These are phyloP conservation scores for Cynocephalus volans DNA, from an alignment of 2,113 vertebrate genomes.

Conservation along the genomic window DNA sequence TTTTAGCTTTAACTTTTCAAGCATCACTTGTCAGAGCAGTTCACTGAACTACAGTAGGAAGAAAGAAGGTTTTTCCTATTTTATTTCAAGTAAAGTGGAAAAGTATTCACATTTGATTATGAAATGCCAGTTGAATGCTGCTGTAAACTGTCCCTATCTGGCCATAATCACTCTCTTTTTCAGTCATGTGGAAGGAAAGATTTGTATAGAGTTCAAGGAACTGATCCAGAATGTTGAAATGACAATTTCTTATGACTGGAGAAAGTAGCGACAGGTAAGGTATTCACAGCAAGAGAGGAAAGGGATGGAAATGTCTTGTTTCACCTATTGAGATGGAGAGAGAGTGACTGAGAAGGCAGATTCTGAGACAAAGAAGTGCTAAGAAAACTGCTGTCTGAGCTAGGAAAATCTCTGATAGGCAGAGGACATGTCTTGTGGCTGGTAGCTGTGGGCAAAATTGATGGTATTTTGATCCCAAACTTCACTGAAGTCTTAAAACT, in stretches of 20 bases:
- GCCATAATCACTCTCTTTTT: background rate
- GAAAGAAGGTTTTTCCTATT: background rate
- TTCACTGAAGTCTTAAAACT: background rate
- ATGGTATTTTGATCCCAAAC: constrained; percentile 46
- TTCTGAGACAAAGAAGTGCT: background rate
- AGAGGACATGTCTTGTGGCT: background rate
- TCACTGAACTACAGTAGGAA: background rate
- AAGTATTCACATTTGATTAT: background rate
- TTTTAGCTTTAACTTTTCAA: background rate
- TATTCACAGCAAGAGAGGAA: background rate
- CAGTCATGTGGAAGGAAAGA: background rate
- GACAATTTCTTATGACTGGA: background rate
- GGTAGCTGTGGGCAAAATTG: constrained; percentile 31
- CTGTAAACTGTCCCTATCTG: background rate
- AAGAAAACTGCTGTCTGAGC: background rate
- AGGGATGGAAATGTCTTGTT: constrained; percentile 4
- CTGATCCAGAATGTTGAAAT: background rate
- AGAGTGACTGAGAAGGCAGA: constrained; percentile 4
- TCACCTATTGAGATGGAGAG: constrained; percentile 2
- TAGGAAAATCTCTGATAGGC: constrained; percentile 37
- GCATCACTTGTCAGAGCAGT: background rate
- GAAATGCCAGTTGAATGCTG: background rate
- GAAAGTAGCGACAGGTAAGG: background rate
- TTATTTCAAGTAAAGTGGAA: background rate
- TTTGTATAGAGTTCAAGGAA: constrained; percentile 27